Percentiles rank a stretch among this genome's conserved stretches.
These are phyloP conservation scores for Eriosoma lanigerum DNA, from an alignment of 1,140 invertebrate species.

Conservation along the genomic window DNA sequence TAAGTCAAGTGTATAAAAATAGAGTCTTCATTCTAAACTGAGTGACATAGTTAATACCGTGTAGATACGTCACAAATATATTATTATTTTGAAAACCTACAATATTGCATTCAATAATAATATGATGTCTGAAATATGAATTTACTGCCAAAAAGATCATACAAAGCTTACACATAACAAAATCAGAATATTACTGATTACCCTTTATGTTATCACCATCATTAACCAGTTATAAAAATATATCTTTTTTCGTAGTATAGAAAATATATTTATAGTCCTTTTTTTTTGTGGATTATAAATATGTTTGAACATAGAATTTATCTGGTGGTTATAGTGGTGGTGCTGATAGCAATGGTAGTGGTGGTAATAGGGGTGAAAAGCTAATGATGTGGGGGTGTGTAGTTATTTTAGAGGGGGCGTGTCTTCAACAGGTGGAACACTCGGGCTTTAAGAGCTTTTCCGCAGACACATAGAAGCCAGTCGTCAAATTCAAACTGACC, in stretches of 20 bases:
- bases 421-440: slow-evolving; percentile 46
- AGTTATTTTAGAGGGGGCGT: slow-evolving; percentile 24
- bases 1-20: no score
- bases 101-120: no score
- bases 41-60: no score
- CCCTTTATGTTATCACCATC: no score
- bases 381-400: slow-evolving; percentile 30
- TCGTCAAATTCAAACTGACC: slow-evolving; percentile 43
- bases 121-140: no score
- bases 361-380: slow-evolving; percentile 19
- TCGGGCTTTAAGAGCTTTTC: slow-evolving; percentile 47
- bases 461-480: slow-evolving; percentile 40
- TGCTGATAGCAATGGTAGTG: background rate
- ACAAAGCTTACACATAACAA: background rate
- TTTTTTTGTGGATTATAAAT: slow-evolving; percentile 1
- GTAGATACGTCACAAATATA: no score
- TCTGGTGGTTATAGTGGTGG: background rate
- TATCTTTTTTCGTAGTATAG: background rate
- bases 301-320: background rate
- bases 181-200: background rate
- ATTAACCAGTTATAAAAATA: background rate
- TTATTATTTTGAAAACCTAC: no score
- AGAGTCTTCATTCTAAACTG: no score
- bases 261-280: background rate
- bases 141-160: no score